Evolutionary conservation across 2,888 invertebrate genomes (phyloP), one percentile per base, ranked within the genome.

Genomic region (Oasisia sp.): DNA sequence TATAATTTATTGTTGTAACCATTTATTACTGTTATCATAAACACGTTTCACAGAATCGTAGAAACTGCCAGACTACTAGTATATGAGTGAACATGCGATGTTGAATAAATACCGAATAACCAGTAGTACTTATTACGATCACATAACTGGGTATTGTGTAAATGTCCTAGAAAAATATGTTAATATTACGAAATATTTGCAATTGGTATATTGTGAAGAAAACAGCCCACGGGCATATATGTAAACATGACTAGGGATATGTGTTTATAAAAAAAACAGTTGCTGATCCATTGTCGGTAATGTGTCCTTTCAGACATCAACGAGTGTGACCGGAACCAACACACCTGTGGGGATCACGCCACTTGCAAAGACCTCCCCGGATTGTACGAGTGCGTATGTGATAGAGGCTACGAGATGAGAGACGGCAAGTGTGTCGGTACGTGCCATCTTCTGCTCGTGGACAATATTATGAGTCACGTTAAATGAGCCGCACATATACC

Each of bases 281-380:
- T n/a, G n/a, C 27, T 74, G 27, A 74, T n/a, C 74, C 74, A 19
- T 7, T 74, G 74, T 56, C n/a, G 91, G 91, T n/a, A 12, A 27
- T 74, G 74, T 74, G 14, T 74, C 74, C 74, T 74, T 44, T 32
- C n/a, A 91, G 91, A 91, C 45, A 91, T 91, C 32, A 45, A 91
- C 91, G 91, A 91, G 56, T 91, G 91, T 32, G 56, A 91, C 44
- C 0, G 50, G 91, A 45, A 19, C 12, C 7, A 1, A 91, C 91
- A 91, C 91, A 11, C 45, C n/a, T 91, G 91, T 56, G 91, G n/a
- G 5, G 7, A 14, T 9, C 32, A 45, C 32, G 19, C 91, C 19
- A 11, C n/a, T 19, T 91, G 91, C 91, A 0, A 32, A n/a, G 45
- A 91, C n/a, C 44, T 14, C 19, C 45, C 12, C 19, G 91, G 91